Conservation (phyloP, 2,797 vertebrate species). For the Tinamus major region DNA sequence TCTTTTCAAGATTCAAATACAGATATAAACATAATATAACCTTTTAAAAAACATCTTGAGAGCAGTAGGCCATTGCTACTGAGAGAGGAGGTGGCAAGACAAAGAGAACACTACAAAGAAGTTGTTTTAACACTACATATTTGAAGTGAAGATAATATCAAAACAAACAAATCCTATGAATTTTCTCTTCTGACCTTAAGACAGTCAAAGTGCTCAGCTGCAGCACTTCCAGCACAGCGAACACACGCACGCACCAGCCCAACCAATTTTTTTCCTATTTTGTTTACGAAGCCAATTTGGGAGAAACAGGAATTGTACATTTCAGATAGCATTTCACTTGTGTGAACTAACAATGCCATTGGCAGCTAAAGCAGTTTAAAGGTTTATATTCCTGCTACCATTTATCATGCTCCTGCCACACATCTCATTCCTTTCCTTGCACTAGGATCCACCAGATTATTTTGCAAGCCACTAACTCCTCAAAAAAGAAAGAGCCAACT, state of each 20-base stretch:
- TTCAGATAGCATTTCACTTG: background rate
- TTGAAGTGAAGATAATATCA: background rate
- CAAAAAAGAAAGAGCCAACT: background rate
- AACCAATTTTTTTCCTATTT: background rate
- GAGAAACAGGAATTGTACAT: rapidly evolving
- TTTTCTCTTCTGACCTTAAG: background rate
- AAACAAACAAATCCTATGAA: background rate
- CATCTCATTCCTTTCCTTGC: background rate
- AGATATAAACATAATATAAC: background rate
- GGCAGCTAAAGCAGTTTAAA: background rate
- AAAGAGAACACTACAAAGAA: background rate
- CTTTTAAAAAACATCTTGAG: background rate
- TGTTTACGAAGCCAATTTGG: background rate
- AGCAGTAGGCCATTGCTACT: background rate
- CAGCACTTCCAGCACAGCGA: background rate
- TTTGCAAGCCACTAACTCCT: background rate
- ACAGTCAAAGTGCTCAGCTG: rapidly evolving
- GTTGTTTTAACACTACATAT: background rate
- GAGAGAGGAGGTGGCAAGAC: background rate
- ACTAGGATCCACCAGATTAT: background rate
- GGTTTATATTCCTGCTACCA: background rate
- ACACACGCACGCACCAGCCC: background rate
- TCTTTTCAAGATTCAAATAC: background rate
- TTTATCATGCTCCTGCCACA: background rate
- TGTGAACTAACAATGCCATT: background rate